Evolutionary conservation across 1,140 invertebrate genomes (phyloP).

Genomic region (Argopecten irradians): DNA sequence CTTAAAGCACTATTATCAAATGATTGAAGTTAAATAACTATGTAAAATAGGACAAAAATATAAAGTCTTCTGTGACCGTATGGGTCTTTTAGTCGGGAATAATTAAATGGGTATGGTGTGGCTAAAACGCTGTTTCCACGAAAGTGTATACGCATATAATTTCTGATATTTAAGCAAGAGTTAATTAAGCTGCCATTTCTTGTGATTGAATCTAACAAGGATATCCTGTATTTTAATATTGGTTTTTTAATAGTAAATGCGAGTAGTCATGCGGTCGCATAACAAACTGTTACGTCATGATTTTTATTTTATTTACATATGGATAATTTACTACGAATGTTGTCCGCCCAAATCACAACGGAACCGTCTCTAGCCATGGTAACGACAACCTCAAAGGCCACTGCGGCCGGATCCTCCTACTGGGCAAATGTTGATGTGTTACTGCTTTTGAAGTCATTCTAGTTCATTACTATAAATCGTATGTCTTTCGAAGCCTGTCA

Average conservation of each 20-base stretch:
- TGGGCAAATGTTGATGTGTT: neutral
- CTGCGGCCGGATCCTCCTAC: neutral
- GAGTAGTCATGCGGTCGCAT: neutral
- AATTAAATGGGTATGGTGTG: too few species aligned
- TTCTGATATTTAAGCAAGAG: too few species aligned
- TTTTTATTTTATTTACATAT: neutral
- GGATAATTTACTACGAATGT: too few species aligned
- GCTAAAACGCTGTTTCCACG: too few species aligned
- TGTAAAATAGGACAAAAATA: too few species aligned
- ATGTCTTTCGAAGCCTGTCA: too few species aligned
- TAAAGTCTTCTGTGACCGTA: too few species aligned
- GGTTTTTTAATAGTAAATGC: neutral
- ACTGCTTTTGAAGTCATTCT: neutral
- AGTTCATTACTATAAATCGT: neutral
- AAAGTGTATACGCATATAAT: too few species aligned
- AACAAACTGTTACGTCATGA: neutral
- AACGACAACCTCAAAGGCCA: neutral
- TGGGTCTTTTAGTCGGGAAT: too few species aligned
- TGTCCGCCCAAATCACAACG: neutral
- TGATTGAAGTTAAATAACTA: too few species aligned
- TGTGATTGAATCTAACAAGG: neutral
- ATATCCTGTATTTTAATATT: neutral
- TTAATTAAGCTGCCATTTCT: too few species aligned
- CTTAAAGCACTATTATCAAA: too few species aligned
- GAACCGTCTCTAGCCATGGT: neutral